Base-by-base conservation (phyloP, 2,113 vertebrate genomes). In the Lanius ludovicianus region DNA sequence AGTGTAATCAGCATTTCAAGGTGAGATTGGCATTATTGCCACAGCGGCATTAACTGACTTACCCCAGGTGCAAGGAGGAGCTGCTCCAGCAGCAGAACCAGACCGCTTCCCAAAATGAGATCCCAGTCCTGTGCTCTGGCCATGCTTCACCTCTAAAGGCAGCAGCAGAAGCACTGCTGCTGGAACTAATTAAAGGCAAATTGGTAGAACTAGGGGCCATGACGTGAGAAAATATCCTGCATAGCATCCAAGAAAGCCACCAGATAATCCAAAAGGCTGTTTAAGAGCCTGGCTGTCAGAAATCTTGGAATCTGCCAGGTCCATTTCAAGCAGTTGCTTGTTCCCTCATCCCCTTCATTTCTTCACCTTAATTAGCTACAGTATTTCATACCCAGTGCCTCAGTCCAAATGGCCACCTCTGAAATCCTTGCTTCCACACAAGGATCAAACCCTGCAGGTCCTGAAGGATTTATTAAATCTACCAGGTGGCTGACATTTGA, bases 121-220 rank as follows among this genome's bases (percentile, higher is more conserved):
- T 84, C 71, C 64, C 90, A 55, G 60, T 13, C 85, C 87, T 41
- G 52, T 4, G 68, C 79, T 33, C 71, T 37, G 79, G 90, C 75
- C 87, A 16, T 19, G 78, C 77, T 52, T 90, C 90, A 83, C 79
- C 84, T 83, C 70, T 9, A 28, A 53, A 78, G 2, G 25, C 8
- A 3, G 78, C 59, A 77, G 70, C 13, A 11, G 56, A 53, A 82
- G 74, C 27, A 2, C 59, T 33, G 82, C 87, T 89, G 31, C 92
- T 92, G 76, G 86, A 93, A 92, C 95, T 96, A 94, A 95, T 92
- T 76, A 89, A 92, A 90, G 79, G 90, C 71, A 90, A 81, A 94
- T 78, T 1, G 10, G 88, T 70, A 83, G 49, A 83, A 74, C 47
- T 9, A 50, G 75, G 53, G 93, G 93, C 42, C 95, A 74, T 10